Percentiles rank a stretch among this genome's conserved stretches.
These are phyloP conservation scores for Lepidurus arcticus DNA, from an alignment of 1,140 invertebrate genomes.

Conservation along the genomic window DNA sequence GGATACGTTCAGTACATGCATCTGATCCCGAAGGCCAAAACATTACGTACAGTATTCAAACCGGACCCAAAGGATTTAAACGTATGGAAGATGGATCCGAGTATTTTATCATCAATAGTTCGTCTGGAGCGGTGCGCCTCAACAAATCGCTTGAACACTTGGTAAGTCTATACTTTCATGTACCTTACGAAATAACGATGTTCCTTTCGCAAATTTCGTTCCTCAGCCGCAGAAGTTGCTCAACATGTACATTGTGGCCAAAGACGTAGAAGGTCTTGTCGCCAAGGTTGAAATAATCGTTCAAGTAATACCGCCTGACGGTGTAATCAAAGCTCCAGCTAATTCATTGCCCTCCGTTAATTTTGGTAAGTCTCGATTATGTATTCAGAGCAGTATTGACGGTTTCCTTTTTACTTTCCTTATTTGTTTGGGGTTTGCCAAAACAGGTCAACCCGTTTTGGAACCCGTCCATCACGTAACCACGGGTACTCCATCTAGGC, in stretches of 20 bases:
- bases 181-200: background rate
- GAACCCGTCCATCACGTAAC: background rate
- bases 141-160: background rate
- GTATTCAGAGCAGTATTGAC: background rate
- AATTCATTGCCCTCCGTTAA: background rate
- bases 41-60: background rate
- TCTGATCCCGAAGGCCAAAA: constrained; percentile 1
- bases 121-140: background rate
- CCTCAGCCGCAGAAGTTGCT: background rate
- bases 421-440: background rate
- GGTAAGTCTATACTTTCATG: background rate
- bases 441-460: background rate
- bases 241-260: constrained; percentile 3
- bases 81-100: constrained; percentile 1
- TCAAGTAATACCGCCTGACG: background rate
- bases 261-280: constrained; percentile 1
- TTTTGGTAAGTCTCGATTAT: background rate
- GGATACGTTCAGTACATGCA: background rate
- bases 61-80: background rate
- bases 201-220: background rate
- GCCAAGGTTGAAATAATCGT: constrained; percentile 19
- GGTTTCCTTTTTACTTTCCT: too few relatives aligned
- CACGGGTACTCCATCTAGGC: background rate
- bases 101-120: background rate
- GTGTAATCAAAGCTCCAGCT: background rate